Percentiles rank a stretch among this genome's conserved stretches.
phyloP scores from a whole-genome alignment of 2,113 vertebrate species.

The Cyphomyrus discorhynchus region DNA sequence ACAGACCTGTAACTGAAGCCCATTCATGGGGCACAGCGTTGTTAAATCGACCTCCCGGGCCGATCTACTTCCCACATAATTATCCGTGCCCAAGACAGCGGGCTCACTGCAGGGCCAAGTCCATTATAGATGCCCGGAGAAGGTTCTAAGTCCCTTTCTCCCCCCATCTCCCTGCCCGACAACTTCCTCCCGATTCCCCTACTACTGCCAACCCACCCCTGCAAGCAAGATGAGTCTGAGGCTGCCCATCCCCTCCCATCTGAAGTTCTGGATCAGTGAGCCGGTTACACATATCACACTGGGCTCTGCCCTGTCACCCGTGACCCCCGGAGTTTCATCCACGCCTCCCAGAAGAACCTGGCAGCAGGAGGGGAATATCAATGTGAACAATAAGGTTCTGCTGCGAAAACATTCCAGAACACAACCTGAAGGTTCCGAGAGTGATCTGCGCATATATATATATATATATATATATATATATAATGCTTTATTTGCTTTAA shows the following conservation, averaged over 20 bases:
- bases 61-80: not conserved
- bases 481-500: not conserved
- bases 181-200: not conserved
- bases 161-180: not conserved
- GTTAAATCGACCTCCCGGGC: not conserved
- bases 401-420: not conserved
- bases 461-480: no score
- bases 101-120: not conserved
- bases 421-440: not conserved
- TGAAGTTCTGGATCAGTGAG: not conserved
- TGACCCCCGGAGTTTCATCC: not conserved
- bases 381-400: slow-evolving; percentile 1
- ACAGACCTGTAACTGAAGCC: not conserved
- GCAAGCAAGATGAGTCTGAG: not conserved
- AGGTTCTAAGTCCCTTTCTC: not conserved
- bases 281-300: not conserved
- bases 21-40: not conserved
- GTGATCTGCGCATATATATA: not conserved
- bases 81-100: not conserved
- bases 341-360: not conserved
- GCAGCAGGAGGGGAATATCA: not conserved
- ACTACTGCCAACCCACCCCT: not conserved
- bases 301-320: not conserved
- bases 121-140: not conserved
- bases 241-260: not conserved